Base-by-base conservation (phyloP, 2,797 vertebrate species). In the Lepus townsendii region DNA sequence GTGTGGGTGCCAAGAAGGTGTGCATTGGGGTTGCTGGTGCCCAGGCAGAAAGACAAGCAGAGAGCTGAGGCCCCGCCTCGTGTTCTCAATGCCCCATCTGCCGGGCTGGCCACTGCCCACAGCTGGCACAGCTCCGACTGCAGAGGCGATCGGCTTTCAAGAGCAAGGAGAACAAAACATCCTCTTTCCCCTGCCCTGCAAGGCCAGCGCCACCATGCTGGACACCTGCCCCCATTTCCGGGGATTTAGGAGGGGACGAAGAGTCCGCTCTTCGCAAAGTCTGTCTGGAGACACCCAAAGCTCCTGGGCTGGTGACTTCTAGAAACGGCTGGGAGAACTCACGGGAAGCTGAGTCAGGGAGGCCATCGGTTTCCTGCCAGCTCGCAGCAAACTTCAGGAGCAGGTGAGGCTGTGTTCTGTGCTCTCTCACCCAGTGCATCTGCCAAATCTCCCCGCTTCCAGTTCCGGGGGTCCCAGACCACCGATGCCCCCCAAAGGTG, bases 1-100 rank as follows among this genome's bases (percentile, higher is more conserved):
- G 50, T 22, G 5, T 24, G 42, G 32, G 26, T 32, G 68, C 75
- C 88, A 87, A 42, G 50, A 19, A 52, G 19, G 38, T 20, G 5
- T 91, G 83, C 89, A 10, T 63, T 92, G 52, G 75, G 62, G 77
- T 32, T 35, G 42, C 47, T 94, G 27, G 19, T 38, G 17, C 32
- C 50, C 26, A 86, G 63, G 42, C 14, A 71, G 38, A 78, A 72
- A 66, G 73, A 85, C 71, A 7, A n/a, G 26, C 24, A 89, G 78
- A 88, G 96, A 97, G 94, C 94, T 83, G 90, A 92, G 11, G 35
- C 72, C 0, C 0, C 60, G 68, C 69, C 0, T 0, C 7, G 52
- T 57, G 71, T 95, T 90, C 35, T 92, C 78, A 38, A 35, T 83
- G 95, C 97, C 93, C 96, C 13, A 4, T 92, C 91, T 96, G 96